Conservation (phyloP, 2,797 vertebrate genomes). For the Pantherophis alleghaniensis region DNA sequence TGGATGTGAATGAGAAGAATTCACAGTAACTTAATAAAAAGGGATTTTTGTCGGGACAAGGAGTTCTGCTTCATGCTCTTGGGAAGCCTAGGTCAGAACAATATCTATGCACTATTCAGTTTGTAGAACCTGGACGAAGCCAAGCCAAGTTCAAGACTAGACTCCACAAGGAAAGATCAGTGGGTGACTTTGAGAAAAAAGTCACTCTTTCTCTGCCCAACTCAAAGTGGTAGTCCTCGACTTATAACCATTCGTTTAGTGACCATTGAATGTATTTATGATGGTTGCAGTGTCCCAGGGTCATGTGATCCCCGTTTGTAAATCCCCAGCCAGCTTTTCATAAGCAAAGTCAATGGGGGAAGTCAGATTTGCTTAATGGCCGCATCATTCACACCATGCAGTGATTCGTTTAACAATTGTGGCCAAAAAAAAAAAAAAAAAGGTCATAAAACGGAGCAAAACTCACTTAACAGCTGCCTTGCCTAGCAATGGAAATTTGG, state of each 20-base stretch:
- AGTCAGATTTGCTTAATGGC: neutral
- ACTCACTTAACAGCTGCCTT: neutral
- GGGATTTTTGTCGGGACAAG: too few species aligned
- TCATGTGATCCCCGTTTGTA: neutral
- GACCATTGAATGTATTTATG: neutral
- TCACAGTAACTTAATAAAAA: too few species aligned
- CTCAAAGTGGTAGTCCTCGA: neutral
- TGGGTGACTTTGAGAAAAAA: neutral
- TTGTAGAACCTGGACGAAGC: neutral
- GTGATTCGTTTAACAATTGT: neutral
- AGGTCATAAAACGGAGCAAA: neutral
- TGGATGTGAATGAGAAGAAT: too few species aligned
- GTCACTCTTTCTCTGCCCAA: neutral
- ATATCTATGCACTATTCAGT: neutral
- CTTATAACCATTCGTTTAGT: neutral
- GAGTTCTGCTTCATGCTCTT: too few species aligned
- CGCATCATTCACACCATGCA: neutral
- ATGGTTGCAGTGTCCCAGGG: neutral
- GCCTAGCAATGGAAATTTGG: neutral
- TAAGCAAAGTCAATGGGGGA: neutral
- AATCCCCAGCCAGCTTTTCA: neutral
- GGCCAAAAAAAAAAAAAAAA: neutral
- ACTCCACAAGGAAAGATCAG: neutral
- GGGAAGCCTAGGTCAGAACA: too few species aligned
- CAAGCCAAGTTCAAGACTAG: neutral